These are phyloP conservation scores for Erithacus rubecula DNA, from an alignment of 2,797 vertebrate species.

Conservation along the genomic window DNA sequence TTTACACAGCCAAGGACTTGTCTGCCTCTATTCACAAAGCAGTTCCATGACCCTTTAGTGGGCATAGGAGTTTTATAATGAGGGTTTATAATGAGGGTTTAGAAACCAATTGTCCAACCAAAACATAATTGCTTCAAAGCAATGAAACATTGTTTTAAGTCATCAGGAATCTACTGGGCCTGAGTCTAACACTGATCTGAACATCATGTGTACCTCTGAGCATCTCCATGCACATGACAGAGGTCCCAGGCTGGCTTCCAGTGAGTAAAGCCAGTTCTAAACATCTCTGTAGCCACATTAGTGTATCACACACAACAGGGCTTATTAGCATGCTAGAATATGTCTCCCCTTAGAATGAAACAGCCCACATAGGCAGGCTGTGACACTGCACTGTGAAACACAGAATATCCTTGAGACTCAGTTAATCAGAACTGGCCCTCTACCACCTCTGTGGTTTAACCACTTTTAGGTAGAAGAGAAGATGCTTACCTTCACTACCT, in stretches of 20 bases:
- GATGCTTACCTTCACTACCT: background rate
- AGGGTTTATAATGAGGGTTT: background rate
- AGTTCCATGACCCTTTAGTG: background rate
- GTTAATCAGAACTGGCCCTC: background rate
- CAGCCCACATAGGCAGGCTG: background rate
- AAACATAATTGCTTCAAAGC: background rate
- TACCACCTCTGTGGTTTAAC: background rate
- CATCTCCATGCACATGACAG: background rate
- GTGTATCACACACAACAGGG: background rate
- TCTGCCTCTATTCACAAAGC: background rate
- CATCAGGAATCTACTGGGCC: background rate
- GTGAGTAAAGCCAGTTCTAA: background rate
- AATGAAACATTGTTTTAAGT: background rate
- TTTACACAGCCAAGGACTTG: background rate
- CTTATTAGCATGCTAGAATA: background rate
- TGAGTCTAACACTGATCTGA: background rate
- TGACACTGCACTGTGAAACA: background rate
- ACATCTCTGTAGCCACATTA: background rate
- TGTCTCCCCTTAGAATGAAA: background rate
- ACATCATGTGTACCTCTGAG: background rate
- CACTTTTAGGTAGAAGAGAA: background rate
- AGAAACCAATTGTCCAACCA: background rate
- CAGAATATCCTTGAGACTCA: background rate
- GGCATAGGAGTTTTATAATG: background rate
- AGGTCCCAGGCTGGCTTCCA: background rate